Evolutionary conservation across 2,888 invertebrate species (phyloP), one percentile per base, ranked within the genome.

Genomic region (Bimastos eiseni): DNA sequence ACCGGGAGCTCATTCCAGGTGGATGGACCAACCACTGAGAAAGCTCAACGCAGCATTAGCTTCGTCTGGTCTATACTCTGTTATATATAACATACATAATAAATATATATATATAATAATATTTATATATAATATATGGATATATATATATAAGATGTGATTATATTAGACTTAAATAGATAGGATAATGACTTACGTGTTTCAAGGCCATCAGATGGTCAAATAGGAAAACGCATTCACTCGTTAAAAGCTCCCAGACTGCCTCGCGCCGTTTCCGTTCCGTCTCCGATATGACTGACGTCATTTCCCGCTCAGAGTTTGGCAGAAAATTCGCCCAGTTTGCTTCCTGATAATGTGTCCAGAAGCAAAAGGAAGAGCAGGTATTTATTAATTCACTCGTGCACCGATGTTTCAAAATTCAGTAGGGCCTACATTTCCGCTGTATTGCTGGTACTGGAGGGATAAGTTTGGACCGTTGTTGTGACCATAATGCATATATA

Each of bases 181-280:
- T 49, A 49, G 8, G 70, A 70, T 70, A 17, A 70, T n/a, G 21
- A 91, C 96, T 95, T 93, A 96, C 96, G 93, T 96, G 96, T 94
- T 96, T 96, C 55, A 96, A 95, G 33, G 96, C 96, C 96, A 96
- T 96, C 38, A 96, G 94, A 93, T 96, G 96, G 92, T 96, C 96
- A 90, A 96, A 96, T 41, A 96, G 95, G 93, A 96, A 96, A 91
- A 96, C 96, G 92, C 96, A 95, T 94, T 96, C 96, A 91, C 96
- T 96, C 93, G 96, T 96, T 94, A 96, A 96, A 15, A 96, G 94
- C 93, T 96, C 96, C 96, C 96, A 96, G n/a, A 96, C 95, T 19
- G 96, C 96, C 93, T 96, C 96, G 88, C 96, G 93, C 92, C 95
- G 94, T 93, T 94, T 96, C 92, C 93, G 93, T 92, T 94, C 95